These are phyloP conservation scores for Chionoecetes opilio DNA, from an alignment of 1,140 invertebrate genomes.

Conservation along the genomic window DNA sequence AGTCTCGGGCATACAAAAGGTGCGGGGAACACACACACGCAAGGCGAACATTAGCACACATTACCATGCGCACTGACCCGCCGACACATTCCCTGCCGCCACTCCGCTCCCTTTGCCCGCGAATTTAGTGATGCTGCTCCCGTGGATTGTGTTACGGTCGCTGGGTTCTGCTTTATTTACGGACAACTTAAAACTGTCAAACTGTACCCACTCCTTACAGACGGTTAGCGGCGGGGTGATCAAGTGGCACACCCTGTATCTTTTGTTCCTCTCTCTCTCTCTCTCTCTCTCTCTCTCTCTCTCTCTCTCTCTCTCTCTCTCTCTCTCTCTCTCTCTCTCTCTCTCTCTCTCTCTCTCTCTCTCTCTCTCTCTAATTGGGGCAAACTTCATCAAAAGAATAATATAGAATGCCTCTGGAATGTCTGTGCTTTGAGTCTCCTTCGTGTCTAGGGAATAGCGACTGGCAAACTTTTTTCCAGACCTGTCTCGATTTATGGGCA, in stretches of 20 bases:
- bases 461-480: neutral
- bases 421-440: neutral
- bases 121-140: neutral
- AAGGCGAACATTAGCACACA: neutral
- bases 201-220: neutral
- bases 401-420: neutral
- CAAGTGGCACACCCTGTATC: neutral
- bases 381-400: neutral
- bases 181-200: slow-evolving; percentile 5
- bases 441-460: neutral
- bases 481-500: slow-evolving; percentile 1
- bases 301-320: neutral
- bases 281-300: neutral
- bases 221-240: neutral
- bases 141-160: neutral
- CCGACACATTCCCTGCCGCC: neutral
- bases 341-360: slow-evolving; percentile 1
- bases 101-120: neutral
- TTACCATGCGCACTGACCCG: neutral
- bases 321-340: slow-evolving; percentile 1
- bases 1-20: neutral
- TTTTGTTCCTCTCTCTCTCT: neutral
- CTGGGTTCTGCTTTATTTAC: neutral
- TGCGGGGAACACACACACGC: neutral
- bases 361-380: neutral